phyloP scores from a whole-genome alignment of 2,888 invertebrate species.

The Pecten maximus region DNA sequence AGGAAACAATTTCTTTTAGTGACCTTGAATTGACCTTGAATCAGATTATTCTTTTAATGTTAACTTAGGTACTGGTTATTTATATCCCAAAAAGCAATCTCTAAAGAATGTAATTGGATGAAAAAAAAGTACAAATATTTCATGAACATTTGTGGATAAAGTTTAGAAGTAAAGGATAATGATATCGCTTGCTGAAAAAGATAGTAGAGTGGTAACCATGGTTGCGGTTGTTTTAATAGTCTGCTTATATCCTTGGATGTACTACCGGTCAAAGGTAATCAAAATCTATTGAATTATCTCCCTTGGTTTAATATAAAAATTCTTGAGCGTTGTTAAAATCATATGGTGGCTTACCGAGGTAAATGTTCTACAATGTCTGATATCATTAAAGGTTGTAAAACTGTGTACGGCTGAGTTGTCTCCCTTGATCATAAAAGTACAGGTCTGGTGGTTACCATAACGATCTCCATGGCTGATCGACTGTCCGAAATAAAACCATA shows the following conservation, averaged over 20 bases:
- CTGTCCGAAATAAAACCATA: background rate
- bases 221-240: background rate
- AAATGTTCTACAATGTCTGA: background rate
- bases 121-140: too few relatives aligned
- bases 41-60: too few relatives aligned
- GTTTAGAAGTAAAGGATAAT: too few relatives aligned
- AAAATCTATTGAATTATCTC: background rate
- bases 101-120: too few relatives aligned
- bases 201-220: background rate
- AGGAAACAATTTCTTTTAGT: too few relatives aligned
- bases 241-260: background rate
- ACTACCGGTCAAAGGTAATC: background rate
- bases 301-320: background rate
- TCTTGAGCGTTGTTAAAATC: background rate
- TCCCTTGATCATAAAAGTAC: conserved; percentile 30
- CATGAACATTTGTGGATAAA: too few relatives aligned
- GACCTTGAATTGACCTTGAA: too few relatives aligned
- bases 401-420: background rate
- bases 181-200: background rate
- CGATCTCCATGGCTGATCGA: background rate
- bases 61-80: too few relatives aligned
- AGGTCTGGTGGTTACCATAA: background rate
- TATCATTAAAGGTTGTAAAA: background rate
- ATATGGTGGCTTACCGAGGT: background rate
- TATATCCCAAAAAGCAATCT: too few relatives aligned